Base-by-base conservation (phyloP, 2,797 vertebrate species). In the Dromococcyx pavoninus region DNA sequence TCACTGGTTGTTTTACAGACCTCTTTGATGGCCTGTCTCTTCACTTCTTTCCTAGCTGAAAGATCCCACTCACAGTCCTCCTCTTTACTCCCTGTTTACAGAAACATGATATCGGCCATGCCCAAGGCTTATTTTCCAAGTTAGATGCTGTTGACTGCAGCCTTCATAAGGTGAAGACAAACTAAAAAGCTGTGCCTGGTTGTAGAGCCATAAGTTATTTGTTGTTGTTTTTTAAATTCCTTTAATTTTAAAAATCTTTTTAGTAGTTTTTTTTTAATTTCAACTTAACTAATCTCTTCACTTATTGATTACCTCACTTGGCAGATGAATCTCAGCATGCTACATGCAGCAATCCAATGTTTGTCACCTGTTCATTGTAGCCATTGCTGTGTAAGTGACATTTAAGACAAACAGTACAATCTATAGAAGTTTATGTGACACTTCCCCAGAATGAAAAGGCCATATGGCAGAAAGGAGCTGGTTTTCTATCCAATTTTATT, bases 341-440 rank as follows among this genome's bases (percentile, higher is more conserved):
- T 64, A 37, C 19, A 5, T 58, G 30, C 11, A 65, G 18, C 51
- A 72, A 35, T 57, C 11, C 62, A 13, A 19, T 62, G 27, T 77
- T 86, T 88, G 81, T 41, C 39, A 77, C 53, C 13, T 1, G 0
- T 33, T 81, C 1, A 0, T 16, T 33, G 48, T 33, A 62, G 32
- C 28, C 33, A 46, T 64, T 2, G 1, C 44, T 85, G 62, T 30
- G 75, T 50, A 78, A 32, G 23, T 71, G 48, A 28, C 33, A 21
- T 62, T 70, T 27, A 33, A 43, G 33, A 61, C 23, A 17, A 75
- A 54, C 24, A 12, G 44, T 50, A 24, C 27, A 46, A 57, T 46
- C 64, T n/a, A 32, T n/a, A 67, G 44, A 33, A 0, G 0, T 53
- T 57, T 53, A 33, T 24, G 44, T 13, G 17, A 85, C 81, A 60